phyloP scores from a whole-genome alignment of 2,113 vertebrate genomes.

The Fulica atra region DNA sequence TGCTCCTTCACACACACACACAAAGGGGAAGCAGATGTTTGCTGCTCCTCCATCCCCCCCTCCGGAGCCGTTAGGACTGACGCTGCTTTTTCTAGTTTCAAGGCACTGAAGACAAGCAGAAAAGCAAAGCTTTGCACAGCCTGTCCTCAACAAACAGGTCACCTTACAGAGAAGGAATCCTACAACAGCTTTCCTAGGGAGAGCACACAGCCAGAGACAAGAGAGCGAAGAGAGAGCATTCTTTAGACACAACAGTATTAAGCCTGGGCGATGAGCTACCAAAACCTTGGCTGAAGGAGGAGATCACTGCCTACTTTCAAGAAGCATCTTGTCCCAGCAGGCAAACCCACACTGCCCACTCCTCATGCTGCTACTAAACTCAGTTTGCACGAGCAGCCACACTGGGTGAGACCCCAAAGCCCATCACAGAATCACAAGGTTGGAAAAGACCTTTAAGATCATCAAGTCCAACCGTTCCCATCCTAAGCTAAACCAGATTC shows the following conservation, averaged over 20 bases:
- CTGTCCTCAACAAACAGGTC: background rate
- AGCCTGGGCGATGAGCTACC: too few species aligned
- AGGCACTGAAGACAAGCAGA: background rate
- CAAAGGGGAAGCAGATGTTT: background rate
- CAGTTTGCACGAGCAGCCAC: background rate
- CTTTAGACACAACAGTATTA: fast-evolving
- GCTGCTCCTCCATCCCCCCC: background rate
- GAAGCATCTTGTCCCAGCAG: background rate
- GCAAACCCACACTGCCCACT: background rate
- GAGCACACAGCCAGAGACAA: too few species aligned
- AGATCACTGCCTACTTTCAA: background rate
- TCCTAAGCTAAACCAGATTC: too few species aligned
- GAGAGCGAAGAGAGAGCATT: background rate
- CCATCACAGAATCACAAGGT: background rate
- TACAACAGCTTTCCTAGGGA: background rate
- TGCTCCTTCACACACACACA: background rate
- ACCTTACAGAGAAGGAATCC: background rate
- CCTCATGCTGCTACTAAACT: background rate
- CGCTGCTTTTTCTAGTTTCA: background rate
- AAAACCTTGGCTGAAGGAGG: background rate
- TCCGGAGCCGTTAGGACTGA: background rate
- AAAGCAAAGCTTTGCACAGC: background rate
- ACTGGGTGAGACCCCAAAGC: background rate
- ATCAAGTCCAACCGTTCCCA: too few species aligned
- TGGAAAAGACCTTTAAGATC: too few species aligned